phyloP scores from a whole-genome alignment of 2,888 invertebrate genomes.

The Drosophila paracracens region DNA sequence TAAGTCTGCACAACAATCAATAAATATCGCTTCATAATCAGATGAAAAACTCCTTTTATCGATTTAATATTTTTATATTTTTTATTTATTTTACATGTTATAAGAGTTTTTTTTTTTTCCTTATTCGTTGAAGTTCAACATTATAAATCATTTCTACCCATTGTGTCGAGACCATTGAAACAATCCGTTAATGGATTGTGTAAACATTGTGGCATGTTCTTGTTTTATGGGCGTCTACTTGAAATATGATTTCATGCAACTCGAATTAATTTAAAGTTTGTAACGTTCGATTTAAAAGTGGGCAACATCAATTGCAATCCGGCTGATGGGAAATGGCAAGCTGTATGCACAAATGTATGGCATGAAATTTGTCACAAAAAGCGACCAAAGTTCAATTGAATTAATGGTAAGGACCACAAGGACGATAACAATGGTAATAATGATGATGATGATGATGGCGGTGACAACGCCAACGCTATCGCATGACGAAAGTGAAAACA shows the following conservation, averaged over 20 bases:
- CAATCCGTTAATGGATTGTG: constrained; percentile 16
- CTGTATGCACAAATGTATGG: constrained; percentile 24
- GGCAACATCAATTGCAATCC: constrained; percentile 9
- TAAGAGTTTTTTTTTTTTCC: too few species aligned
- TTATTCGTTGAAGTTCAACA: neutral
- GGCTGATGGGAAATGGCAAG: constrained; percentile 9
- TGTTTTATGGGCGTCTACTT: neutral
- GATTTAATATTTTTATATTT: neutral
- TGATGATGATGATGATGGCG: neutral
- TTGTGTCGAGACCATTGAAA: neutral
- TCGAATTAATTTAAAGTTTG: constrained; percentile 27
- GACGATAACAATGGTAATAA: neutral
- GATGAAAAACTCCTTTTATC: neutral
- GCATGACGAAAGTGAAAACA: constrained; percentile 53
- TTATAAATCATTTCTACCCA: neutral
- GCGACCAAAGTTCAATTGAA: constrained; percentile 52
- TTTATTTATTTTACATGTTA: neutral
- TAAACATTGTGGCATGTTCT: constrained; percentile 26
- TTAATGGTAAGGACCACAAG: constrained; percentile 41
- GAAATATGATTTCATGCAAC: constrained; percentile 34
- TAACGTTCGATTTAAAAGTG: constrained; percentile 27
- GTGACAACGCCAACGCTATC: constrained; percentile 6
- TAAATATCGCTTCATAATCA: neutral
- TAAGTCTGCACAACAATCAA: neutral
- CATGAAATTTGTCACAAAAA: constrained; percentile 29